Conservation (phyloP, 2,888 invertebrate genomes). For the Augiades crinisus region DNA sequence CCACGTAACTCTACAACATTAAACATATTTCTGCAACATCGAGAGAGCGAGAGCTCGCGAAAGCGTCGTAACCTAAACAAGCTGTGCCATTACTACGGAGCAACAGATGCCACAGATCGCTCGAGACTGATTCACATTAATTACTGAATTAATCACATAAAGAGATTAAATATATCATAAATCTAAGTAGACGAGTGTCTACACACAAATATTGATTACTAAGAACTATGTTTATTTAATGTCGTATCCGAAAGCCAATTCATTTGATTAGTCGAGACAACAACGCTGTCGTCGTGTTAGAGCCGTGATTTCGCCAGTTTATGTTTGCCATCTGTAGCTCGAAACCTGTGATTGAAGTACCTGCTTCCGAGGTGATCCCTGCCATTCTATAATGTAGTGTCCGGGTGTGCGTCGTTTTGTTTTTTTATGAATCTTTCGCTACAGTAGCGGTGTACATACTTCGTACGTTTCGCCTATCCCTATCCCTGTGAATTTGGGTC, state of each 20-base stretch:
- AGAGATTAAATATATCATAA: not conserved
- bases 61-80: not conserved
- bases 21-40: not conserved
- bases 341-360: not conserved
- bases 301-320: not conserved
- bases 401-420: constrained; percentile 6
- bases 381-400: constrained; percentile 3
- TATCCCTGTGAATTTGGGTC: constrained; percentile 9
- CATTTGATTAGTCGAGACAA: not conserved
- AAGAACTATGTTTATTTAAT: not conserved
- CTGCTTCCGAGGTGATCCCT: constrained; percentile 1
- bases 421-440: constrained; percentile 8
- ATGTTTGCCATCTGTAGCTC: not conserved
- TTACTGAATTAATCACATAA: not conserved
- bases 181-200: not conserved
- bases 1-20: not conserved
- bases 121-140: not conserved
- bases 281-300: not conserved
- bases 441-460: not conserved
- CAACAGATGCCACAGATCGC: not conserved
- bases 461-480: constrained; percentile 1
- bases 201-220: not conserved
- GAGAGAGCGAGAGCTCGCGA: not conserved
- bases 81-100: not conserved
- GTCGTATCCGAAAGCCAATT: not conserved